Evolutionary conservation across 2,888 invertebrate genomes (phyloP).

Genomic region (Netelia inedita): DNA sequence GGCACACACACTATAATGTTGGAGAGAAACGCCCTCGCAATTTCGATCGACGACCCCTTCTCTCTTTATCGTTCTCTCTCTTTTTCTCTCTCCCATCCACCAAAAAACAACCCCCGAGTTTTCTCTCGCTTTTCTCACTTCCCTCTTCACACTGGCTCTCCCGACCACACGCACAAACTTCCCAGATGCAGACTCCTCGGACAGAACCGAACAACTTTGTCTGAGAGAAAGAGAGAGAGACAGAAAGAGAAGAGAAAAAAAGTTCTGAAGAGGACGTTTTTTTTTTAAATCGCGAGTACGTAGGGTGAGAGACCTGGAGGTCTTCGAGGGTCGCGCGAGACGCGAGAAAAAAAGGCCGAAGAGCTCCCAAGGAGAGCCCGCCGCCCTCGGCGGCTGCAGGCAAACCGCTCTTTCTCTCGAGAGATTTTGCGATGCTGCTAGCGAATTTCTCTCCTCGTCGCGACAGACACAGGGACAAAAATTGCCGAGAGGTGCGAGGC

Average conservation of each 20-base stretch:
- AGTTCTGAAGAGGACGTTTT: slow-evolving; percentile 3
- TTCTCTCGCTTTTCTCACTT: slow-evolving; percentile 7
- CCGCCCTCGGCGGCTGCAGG: slow-evolving; percentile 67
- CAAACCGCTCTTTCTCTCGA: slow-evolving; percentile 57
- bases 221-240: neutral
- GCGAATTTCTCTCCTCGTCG: slow-evolving; percentile 55
- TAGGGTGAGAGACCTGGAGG: slow-evolving; percentile 40
- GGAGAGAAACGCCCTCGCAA: slow-evolving; percentile 40
- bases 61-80: slow-evolving; percentile 45
- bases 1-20: neutral
- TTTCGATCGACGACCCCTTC: slow-evolving; percentile 34
- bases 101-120: neutral
- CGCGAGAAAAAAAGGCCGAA: slow-evolving; percentile 8
- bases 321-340: slow-evolving; percentile 53
- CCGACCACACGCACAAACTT: slow-evolving; percentile 26
- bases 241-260: slow-evolving; percentile 1
- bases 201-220: neutral
- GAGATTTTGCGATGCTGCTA: neutral
- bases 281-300: slow-evolving; percentile 10
- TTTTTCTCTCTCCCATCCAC: slow-evolving; percentile 37
- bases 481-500: slow-evolving; percentile 39
- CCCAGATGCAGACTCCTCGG: slow-evolving; percentile 46
- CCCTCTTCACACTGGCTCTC: slow-evolving; percentile 38
- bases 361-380: slow-evolving; percentile 65
- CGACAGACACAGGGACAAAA: slow-evolving; percentile 2